Base-by-base conservation (phyloP, 2,113 vertebrate species). In the Paralichthys olivaceus region DNA sequence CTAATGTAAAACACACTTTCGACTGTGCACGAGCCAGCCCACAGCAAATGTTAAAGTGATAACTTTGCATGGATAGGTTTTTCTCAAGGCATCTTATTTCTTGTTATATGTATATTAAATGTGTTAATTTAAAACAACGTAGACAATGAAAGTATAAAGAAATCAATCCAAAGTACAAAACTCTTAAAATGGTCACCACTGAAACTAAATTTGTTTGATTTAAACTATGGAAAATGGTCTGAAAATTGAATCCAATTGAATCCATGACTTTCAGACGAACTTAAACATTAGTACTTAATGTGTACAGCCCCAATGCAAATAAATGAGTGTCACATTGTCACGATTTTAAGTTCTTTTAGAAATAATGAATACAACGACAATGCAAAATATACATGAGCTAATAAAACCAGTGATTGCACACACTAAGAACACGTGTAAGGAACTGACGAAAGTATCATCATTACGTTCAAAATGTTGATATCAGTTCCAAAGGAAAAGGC, bases 1-100 rank as follows among this genome's bases (percentile, higher is more conserved):
- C 75, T 93, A 91, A 93, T 93, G 88, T 89, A 81, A 93, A 93
- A 92, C 92, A 92, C 86, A 90, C 91, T 77, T 69, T n/a, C 0
- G 69, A 28, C 77, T 65, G 58, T 40, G 70, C 60, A 51, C 43
- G 67, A 70, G 53, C 26, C 70, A 64, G 72, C 70, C 63, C 55
- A 45, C 77, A n/a, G 51, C 59, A 69, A 86, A 87, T 28, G 56
- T 32, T 79, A 61, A 69, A 72, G 71, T 28, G n/a, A 69, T 75
- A 58, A 70, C 75, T 59, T 83, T 68, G 67, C 66, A 80, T 49
- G 26, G 49, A 67, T 9, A 70, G 40, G 62, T 63, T 26, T 72
- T 65, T 76, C 60, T 70, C 59, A 58, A 60, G 55, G 45, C 34
- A 78, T 77, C 29, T 76, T 55, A 45, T 40, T 40, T 12, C 37